A percentile compares a stretch with the other conserved stretches of the same genome.
Evolutionary conservation across 2,797 vertebrate species (phyloP).

Genomic region (Amblyopsis hoosieri): DNA sequence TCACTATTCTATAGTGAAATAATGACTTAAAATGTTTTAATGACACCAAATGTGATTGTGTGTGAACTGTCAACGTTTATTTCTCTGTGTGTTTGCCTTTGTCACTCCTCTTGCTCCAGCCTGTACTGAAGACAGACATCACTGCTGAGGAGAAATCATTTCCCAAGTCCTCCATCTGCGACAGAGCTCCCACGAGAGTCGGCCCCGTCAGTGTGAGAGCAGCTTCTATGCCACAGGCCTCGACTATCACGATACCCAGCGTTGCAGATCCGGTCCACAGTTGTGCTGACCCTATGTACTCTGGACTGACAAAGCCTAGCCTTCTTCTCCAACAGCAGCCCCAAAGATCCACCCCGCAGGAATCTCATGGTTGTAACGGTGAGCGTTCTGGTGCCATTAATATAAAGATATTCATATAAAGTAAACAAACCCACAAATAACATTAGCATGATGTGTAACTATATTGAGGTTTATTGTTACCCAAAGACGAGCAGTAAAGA

Average conservation of each 20-base stretch:
- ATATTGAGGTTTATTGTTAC: no score
- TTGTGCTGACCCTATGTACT: constrained; percentile 46
- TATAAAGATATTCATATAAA: no score
- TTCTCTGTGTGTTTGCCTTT: constrained; percentile 33
- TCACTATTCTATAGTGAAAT: constrained; percentile 30
- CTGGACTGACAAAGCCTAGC: constrained; percentile 5
- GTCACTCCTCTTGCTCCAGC: constrained; percentile 49
- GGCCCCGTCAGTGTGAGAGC: constrained; percentile 53
- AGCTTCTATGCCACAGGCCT: constrained; percentile 46
- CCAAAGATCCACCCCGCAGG: constrained; percentile 38
- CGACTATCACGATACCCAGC: constrained; percentile 42
- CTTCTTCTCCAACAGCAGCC: constrained; percentile 8
- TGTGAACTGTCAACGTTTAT: constrained; percentile 63
- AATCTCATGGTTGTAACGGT: constrained; percentile 63
- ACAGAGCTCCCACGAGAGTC: constrained; percentile 55
- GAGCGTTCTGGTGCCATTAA: constrained; percentile 24
- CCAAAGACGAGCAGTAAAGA: no score
- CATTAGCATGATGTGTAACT: no score
- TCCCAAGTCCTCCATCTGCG: constrained; percentile 59
- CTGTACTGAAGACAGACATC: constrained; percentile 47
- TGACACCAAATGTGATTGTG: constrained; percentile 52
- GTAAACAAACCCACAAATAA: no score
- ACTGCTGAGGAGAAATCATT: constrained; percentile 44
- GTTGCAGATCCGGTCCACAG: constrained; percentile 29
- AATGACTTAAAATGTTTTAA: constrained; percentile 60